phyloP scores from a whole-genome alignment of 1,140 invertebrate genomes.

The Ladona fulva region DNA sequence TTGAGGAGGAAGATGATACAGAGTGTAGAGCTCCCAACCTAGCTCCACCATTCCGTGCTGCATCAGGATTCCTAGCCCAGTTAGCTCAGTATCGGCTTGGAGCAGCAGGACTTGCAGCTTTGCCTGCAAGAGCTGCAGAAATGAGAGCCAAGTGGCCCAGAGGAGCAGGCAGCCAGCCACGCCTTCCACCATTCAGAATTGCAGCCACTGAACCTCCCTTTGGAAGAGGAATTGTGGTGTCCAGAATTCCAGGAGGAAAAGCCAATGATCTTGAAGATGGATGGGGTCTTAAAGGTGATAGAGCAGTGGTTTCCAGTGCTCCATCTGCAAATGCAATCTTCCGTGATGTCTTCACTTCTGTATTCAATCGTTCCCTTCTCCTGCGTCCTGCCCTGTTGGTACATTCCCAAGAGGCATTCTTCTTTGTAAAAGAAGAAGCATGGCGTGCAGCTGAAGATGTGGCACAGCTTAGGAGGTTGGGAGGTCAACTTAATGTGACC shows the following conservation, averaged over 20 bases:
- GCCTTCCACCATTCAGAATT: conserved; percentile 24
- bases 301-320: conserved; percentile 56
- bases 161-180: not conserved
- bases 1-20: conserved; percentile 41
- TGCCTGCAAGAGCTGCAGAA: conserved; percentile 16
- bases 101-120: conserved; percentile 46
- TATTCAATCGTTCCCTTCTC: conserved; percentile 84
- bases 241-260: conserved; percentile 62
- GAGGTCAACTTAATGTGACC: conserved; percentile 86
- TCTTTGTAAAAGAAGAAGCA: conserved; percentile 87
- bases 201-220: conserved; percentile 76
- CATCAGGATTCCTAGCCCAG: conserved; percentile 70
- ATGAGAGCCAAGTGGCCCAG: conserved; percentile 21
- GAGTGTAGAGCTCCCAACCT: conserved; percentile 27
- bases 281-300: conserved; percentile 28
- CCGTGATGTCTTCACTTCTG: conserved; percentile 84
- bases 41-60: conserved; percentile 42
- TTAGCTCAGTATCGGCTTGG: conserved; percentile 63
- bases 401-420: conserved; percentile 87
- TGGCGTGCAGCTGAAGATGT: conserved; percentile 81
- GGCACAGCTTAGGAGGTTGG: conserved; percentile 75
- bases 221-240: conserved; percentile 82
- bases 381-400: conserved; percentile 81
- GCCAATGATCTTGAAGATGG: conserved; percentile 49
- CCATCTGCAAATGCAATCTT: conserved; percentile 73